Base-by-base conservation (phyloP, 2,797 vertebrate genomes). In the Centropyge bicolor region DNA sequence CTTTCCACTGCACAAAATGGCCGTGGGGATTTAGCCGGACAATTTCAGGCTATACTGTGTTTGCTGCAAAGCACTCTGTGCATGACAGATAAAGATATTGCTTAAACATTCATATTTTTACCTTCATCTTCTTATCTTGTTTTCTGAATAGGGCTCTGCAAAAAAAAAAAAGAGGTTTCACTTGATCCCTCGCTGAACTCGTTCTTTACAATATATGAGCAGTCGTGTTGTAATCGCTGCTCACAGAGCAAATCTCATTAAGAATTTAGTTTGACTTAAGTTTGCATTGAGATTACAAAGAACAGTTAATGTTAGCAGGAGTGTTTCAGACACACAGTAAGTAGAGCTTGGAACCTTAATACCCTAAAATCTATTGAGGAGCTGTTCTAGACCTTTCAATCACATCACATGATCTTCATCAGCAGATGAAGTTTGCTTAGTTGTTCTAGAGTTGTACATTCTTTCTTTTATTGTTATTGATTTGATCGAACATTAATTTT, bases 71-170 rank as follows among this genome's bases (percentile, higher is more conserved):
- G 27, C 27, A 83, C 78, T 60, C 48, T 80, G 65, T 54, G 75
- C 69, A 78, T 80, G 63, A 80, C 48, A 76, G 70, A 86, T 80
- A 76, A 80, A 83, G 61, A 80, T 80, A 62, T 74, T 85, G 59
- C 82, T 82, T 40, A 75, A 59, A 61, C 40, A 66, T 87, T 76
- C 62, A 85, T 77, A 75, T 73, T 76, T 83, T 82, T 82, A 86
- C 66, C 66, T 78, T 81, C 48, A 68, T 83, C 67, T 75, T 61
- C 52, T 79, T 85, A 62, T 76, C 65, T 75, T 76, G 24, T 56
- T 74, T 67, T 63, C 4, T 84, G 64, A 76, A 77, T 36, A 24
- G 41, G 20, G 1, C 27, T 66, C 45, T 60, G 55, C 24, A 65
- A 6, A 59, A 61, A 31, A 38, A 49, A 51, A 66, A 60, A 38